phyloP scores from a whole-genome alignment of 23 tunicate species.

The Halocynthia aurantium region DNA sequence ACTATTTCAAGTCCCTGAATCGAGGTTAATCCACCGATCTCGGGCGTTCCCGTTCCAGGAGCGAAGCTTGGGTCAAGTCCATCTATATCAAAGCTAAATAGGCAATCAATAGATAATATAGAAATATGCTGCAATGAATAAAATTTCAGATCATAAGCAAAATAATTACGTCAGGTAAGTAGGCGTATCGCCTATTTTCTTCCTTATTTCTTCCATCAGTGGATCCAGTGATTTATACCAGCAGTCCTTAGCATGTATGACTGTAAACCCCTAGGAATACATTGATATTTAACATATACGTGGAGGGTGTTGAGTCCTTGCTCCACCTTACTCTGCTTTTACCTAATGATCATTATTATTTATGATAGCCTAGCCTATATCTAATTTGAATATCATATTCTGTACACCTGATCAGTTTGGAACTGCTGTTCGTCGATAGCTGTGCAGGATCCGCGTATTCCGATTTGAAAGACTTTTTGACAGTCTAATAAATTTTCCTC shows the following conservation, averaged over 20 bases:
- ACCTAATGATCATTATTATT: background rate
- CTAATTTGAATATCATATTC: background rate
- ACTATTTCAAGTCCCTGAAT: constrained; percentile 64
- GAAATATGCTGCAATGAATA: background rate
- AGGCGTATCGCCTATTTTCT: constrained; percentile 49
- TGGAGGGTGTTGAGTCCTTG: background rate
- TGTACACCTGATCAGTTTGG: constrained; percentile 36
- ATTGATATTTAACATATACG: background rate
- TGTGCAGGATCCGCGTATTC: constrained; percentile 52
- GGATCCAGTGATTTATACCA: constrained; percentile 71
- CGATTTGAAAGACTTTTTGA: constrained; percentile 64
- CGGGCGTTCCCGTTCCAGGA: constrained; percentile 85
- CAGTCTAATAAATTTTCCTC: constrained; percentile 71
- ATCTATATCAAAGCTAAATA: constrained; percentile 69
- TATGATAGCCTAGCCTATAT: no score
- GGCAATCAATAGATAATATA: background rate
- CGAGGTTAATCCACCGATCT: constrained; percentile 76
- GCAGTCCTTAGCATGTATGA: constrained; percentile 58
- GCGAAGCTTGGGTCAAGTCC: constrained; percentile 72
- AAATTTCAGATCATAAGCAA: background rate
- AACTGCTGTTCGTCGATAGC: constrained; percentile 25
- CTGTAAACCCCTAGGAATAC: constrained; percentile 49
- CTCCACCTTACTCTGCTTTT: background rate
- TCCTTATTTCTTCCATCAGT: constrained; percentile 58
- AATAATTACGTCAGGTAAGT: constrained; percentile 48